Percentiles rank a stretch among this genome's conserved stretches.
phyloP scores from a whole-genome alignment of 2,888 invertebrate species.

The Cylindroiulus punctatus region DNA sequence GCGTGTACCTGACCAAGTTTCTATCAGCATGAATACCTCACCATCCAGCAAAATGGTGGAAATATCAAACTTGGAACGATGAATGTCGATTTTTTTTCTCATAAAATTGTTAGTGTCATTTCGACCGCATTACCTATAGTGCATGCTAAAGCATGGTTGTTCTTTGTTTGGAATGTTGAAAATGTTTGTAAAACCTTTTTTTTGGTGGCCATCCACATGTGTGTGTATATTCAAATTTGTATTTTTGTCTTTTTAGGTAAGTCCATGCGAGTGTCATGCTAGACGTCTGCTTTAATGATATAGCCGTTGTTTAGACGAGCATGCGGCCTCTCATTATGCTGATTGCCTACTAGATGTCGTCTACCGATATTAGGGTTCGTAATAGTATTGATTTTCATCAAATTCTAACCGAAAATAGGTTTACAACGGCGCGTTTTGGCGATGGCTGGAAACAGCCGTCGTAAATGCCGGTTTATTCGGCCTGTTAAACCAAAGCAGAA shows the following conservation, averaged over 20 bases:
- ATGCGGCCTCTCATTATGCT: slow-evolving; percentile 38
- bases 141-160: too few species aligned
- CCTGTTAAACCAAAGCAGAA: not conserved
- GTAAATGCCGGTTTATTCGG: not conserved
- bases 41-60: too few species aligned
- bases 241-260: not conserved
- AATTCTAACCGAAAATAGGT: slow-evolving; percentile 28
- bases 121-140: too few species aligned
- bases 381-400: slow-evolving; percentile 11
- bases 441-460: not conserved
- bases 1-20: too few species aligned
- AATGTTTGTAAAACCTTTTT: not conserved
- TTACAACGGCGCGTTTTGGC: not conserved
- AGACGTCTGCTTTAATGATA: slow-evolving; percentile 10
- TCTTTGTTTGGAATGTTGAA: too few species aligned
- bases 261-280: not conserved
- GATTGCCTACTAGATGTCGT: slow-evolving; percentile 20
- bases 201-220: too few species aligned
- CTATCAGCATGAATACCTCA: too few species aligned
- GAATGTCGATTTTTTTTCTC: not conserved
- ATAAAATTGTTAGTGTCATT: not conserved
- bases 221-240: not conserved
- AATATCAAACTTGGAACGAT: too few species aligned
- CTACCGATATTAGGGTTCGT: slow-evolving; percentile 42
- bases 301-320: slow-evolving; percentile 16